Evolutionary conservation across 2,888 invertebrate species (phyloP), one percentile per base, ranked within the genome.

Genomic region (Brachyopa scutellaris): DNA sequence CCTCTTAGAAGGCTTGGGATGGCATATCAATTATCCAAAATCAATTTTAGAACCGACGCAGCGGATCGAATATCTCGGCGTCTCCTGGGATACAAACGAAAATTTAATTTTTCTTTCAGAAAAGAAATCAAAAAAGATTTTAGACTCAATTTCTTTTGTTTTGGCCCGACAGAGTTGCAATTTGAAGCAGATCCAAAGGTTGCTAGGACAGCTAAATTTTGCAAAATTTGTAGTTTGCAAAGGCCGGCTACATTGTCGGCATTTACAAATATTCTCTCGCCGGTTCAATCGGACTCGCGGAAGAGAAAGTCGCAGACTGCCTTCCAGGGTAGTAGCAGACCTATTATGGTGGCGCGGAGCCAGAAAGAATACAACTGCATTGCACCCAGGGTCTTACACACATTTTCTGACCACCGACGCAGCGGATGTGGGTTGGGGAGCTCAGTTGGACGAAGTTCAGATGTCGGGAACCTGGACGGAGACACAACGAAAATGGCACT

Each of bases 361-460:
- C 45, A 29, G 38, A 21, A 33, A 13, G 2, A 62, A n/a, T 6
- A 21, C 21, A 31, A 21, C 2, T 2, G 0, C 13, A 13, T 51
- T 66, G 23, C 47, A 57, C 17, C 31, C 57, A 17, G 59, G 42
- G 33, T 29, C 49, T n/a, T 17, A 9, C 19, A 42, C 62, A 9
- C 13, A 55, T 29, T 73, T 62, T 13, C 4, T 74, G 13, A 49
- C 73, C 8, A 57, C 74, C 15, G 40, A 64, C 19, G 73, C 49
- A 55, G 53, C 42, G 8, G 72, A 62, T 19, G 2, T 17, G 15
- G 62, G 45, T 33, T 66, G 53, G 66, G 47, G 67, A 31, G 42
- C 26, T 6, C 45, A 55, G 7, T 1, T 67, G n/a, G 51, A 40
- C 40, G 72, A 62, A 8, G 36, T 33, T 9, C 13, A 19, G 1